Evolutionary conservation across 2,888 invertebrate species (phyloP).

Genomic region (Acronicta aceris): DNA sequence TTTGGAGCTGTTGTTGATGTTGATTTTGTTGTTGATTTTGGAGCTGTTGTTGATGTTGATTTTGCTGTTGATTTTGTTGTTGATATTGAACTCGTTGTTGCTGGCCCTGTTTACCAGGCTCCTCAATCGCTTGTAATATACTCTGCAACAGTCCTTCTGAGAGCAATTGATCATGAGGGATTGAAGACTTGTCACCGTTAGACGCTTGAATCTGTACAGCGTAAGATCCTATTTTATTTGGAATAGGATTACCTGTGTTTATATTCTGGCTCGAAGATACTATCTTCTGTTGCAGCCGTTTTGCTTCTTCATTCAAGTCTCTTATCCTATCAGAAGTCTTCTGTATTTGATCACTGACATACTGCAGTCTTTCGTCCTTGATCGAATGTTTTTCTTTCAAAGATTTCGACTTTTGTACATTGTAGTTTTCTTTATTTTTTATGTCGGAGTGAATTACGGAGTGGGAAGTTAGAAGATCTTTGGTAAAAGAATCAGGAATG

Average conservation of each 20-base stretch:
- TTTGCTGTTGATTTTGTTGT: slow-evolving; percentile 20
- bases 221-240: slow-evolving; percentile 90
- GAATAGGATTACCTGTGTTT: slow-evolving; percentile 57
- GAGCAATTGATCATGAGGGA: slow-evolving; percentile 93
- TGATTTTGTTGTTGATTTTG: slow-evolving; percentile 1
- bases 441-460: slow-evolving; percentile 71
- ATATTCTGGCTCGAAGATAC: slow-evolving; percentile 71
- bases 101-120: slow-evolving; percentile 79
- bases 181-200: slow-evolving; percentile 82
- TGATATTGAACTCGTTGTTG: slow-evolving; percentile 41
- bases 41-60: slow-evolving; percentile 16
- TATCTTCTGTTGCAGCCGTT: slow-evolving; percentile 81
- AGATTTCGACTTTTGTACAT: slow-evolving; percentile 75
- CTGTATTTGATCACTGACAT: slow-evolving; percentile 78
- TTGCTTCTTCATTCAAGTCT: slow-evolving; percentile 78
- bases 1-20: neutral
- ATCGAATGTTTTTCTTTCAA: slow-evolving; percentile 70
- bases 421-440: slow-evolving; percentile 62
- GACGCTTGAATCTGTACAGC: slow-evolving; percentile 94
- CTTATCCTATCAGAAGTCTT: slow-evolving; percentile 82
- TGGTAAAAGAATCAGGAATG: slow-evolving; percentile 69
- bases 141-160: slow-evolving; percentile 94
- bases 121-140: slow-evolving; percentile 94
- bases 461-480: slow-evolving; percentile 77
- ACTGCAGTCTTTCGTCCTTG: slow-evolving; percentile 73